phyloP scores from a whole-genome alignment of 2,113 vertebrate species.

The Tyto alba region DNA sequence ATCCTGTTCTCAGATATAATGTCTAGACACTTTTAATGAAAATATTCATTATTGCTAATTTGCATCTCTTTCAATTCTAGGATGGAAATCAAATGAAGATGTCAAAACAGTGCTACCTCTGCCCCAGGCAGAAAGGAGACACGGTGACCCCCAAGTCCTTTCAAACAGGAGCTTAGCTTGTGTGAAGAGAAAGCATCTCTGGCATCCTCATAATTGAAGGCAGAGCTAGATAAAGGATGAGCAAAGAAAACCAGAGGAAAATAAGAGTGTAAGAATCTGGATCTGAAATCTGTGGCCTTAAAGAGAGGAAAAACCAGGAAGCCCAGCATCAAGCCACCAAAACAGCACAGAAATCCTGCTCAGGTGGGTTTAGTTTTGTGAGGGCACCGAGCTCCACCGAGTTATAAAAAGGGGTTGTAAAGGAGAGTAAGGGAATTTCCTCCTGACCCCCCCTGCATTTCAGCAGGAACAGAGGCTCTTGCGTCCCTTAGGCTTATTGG shows the following conservation, averaged over 20 bases:
- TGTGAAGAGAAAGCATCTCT: neutral
- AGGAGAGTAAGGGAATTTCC: neutral
- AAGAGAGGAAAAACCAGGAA: neutral
- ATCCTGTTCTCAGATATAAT: neutral
- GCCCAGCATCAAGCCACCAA: neutral
- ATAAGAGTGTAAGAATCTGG: neutral
- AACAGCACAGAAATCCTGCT: neutral
- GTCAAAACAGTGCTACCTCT: constrained; percentile 1
- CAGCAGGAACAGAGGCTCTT: neutral
- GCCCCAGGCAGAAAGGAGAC: neutral
- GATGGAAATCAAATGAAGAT: constrained; percentile 1
- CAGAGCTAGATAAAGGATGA: neutral
- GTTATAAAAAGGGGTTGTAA: too few species aligned
- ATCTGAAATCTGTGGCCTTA: neutral
- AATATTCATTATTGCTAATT: constrained; percentile 50
- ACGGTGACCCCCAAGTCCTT: neutral
- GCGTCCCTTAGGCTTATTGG: neutral
- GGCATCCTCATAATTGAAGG: neutral
- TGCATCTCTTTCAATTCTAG: constrained; percentile 24
- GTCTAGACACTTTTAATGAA: constrained; percentile 36
- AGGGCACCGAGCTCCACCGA: neutral
- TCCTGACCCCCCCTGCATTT: neutral
- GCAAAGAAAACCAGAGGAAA: neutral
- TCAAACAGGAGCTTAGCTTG: neutral
- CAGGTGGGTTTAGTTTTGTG: neutral